Evolutionary conservation across 2,888 invertebrate genomes (phyloP), one percentile per base, ranked within the genome.

Genomic region (Hemicrepidius hirtus): DNA sequence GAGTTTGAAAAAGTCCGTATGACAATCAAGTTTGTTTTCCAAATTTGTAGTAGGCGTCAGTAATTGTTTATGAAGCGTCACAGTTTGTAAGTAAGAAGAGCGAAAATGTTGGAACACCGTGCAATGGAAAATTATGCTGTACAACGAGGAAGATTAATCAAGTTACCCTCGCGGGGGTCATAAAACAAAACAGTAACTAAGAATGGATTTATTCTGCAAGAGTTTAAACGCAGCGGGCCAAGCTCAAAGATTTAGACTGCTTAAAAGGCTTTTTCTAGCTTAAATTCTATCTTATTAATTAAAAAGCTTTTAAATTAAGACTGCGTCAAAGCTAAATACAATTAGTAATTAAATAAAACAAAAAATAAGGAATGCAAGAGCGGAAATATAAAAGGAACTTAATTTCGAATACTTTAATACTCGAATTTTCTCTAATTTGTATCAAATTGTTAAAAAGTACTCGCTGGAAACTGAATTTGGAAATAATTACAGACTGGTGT

Each of bases 121-220:
- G 63, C 70, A 67, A 73, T 55, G 60, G 60, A 73, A 73, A 69
- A 73, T 73, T 73, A 73, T 73, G 75, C 74, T 74, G 66, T 72
- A 75, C 75, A 72, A 72, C 77, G 75, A 76, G 75, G 74, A 75
- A 78, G 79, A 80, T 81, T 81, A 81, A 80, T 81, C 81, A 81
- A 79, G 75, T 78, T 74, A 71, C 74, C 76, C 78, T 76, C 78
- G 60, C 68, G 80, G 75, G 76, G 74, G 74, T 77, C 77, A 80
- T 80, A 81, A 81, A 79, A 77, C 80, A 80, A 80, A 80, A 81
- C 79, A 78, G 76, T 77, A 76, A 77, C 77, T 78, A 79, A 78
- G 79, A 80, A 80, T 78, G 80, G 80, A 81, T 81, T 81, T 81
- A 81, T 80, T 77, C 73, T 75, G 77, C 77, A 80, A 80, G 73